Percentiles rank a stretch among this genome's conserved stretches.
phyloP scores from a whole-genome alignment of 2,797 vertebrate species.

The Epinephelus awoara region DNA sequence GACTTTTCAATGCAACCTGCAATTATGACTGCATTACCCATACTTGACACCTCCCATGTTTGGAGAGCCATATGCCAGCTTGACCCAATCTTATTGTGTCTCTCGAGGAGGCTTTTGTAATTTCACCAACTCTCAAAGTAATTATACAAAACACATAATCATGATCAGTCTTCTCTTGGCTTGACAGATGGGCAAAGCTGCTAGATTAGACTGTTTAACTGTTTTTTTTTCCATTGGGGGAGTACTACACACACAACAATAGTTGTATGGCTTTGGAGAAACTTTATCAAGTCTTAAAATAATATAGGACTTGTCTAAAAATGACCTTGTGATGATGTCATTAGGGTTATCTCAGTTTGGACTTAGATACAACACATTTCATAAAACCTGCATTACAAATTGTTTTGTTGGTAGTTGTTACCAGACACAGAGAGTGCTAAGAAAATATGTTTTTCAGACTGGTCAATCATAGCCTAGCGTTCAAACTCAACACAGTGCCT shows the following conservation, averaged over 20 bases:
- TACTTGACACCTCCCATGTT: neutral
- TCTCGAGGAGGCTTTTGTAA: neutral
- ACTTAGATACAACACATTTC: too few species aligned
- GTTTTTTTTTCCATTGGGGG: neutral
- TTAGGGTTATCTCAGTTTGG: too few species aligned
- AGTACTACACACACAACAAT: neutral
- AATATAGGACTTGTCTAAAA: too few species aligned
- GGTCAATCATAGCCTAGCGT: too few species aligned
- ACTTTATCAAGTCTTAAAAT: neutral
- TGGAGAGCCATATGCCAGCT: neutral
- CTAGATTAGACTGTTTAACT: neutral
- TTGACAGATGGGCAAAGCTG: constrained; percentile 22
- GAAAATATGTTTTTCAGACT: too few species aligned
- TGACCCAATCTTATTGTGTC: neutral
- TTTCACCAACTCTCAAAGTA: constrained; percentile 26
- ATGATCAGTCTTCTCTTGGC: neutral
- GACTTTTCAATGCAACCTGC: neutral
- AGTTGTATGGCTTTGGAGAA: constrained; percentile 2
- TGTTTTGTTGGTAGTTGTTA: too few species aligned
- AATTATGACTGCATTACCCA: neutral
- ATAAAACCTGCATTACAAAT: too few species aligned
- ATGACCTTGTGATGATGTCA: too few species aligned
- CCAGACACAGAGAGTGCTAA: too few species aligned
- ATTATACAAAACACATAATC: constrained; percentile 7
- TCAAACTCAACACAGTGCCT: too few species aligned